Evolutionary conservation across 2,113 vertebrate species (phyloP), one percentile per base, ranked within the genome.

Genomic region (Entomyzon cyanotis): DNA sequence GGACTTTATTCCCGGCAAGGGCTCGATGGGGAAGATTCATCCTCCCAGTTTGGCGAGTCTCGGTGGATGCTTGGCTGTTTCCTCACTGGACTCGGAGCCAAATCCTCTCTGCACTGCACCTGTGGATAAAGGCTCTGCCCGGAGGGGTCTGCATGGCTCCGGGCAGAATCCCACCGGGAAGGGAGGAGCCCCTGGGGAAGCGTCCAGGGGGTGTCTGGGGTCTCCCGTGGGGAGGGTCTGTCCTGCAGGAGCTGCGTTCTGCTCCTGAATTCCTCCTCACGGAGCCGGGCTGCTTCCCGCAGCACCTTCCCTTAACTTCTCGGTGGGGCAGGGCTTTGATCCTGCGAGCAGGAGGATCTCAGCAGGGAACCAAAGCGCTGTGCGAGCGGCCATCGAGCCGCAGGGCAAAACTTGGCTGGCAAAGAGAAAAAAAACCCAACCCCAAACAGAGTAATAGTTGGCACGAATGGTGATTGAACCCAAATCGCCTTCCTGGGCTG

Each of bases 151-250:
- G 42, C 2, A 0, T 1, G 4, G 53, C 44, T 60, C 56, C 0
- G 2, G 74, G 44, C 76, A 62, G 42, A 20, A 42, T 50, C 30
- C 47, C 1, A 0, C 0, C 5, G 2, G 59, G 22, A 1, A 2
- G 14, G 0, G 79, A 37, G 41, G 75, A 15, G 2, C 15, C 0
- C 1, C 1, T 47, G 56, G 24, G 8, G 62, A 68, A 42, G 86
- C 79, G 73, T 22, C 17, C n/a, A 17, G 73, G 49, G 28, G 31
- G n/a, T 1, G 4, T 15, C 55, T 10, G 80, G 63, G 78, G 19
- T 62, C 39, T 80, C 33, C 60, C 4, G 2, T 4, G 18, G 55
- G 58, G 37, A 30, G 27, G 31, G 12, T 76, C 11, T 1, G 3
- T 31, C 70, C 74, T 44, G 52, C 49, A 27, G 91, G 81, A 87